Conservation (phyloP, 1,140 invertebrate species). For the Ips typographus region DNA sequence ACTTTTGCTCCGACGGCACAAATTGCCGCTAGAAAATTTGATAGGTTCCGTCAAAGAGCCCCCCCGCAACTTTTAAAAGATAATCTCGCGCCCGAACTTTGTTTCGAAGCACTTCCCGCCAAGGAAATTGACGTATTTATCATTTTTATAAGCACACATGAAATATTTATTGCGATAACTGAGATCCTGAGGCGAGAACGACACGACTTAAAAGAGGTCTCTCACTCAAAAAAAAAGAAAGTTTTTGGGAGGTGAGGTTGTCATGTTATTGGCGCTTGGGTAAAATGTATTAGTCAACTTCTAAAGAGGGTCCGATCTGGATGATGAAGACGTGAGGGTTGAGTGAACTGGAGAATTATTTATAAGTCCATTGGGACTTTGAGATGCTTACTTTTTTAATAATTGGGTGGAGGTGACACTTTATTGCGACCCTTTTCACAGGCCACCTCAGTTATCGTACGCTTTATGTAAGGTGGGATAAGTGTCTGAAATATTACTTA, state of each 20-base stretch:
- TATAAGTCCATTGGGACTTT: not conserved
- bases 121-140: constrained; percentile 37
- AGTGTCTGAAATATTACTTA: too few species aligned
- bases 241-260: constrained; percentile 18
- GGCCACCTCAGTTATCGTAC: too few species aligned
- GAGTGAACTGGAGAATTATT: constrained; percentile 16
- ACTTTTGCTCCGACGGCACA: constrained; percentile 12
- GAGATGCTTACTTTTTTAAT: too few species aligned
- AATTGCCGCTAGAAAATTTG: constrained; percentile 26
- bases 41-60: constrained; percentile 26
- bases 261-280: constrained; percentile 19
- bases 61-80: constrained; percentile 29
- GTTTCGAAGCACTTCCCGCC: constrained; percentile 16
- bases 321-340: not conserved
- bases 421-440: too few species aligned
- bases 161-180: constrained; percentile 36
- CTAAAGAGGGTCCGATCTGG: constrained; percentile 22
- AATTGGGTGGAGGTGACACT: too few species aligned
- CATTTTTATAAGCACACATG: constrained; percentile 35
- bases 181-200: constrained; percentile 24
- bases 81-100: constrained; percentile 27
- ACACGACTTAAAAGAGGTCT: constrained; percentile 12
- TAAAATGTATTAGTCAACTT: constrained; percentile 22
- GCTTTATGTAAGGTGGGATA: too few species aligned
- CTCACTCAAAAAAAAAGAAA: constrained; percentile 23